Evolutionary conservation across 2,113 vertebrate species (phyloP), one percentile per base, ranked within the genome.

Genomic region (Catharus minimus): DNA sequence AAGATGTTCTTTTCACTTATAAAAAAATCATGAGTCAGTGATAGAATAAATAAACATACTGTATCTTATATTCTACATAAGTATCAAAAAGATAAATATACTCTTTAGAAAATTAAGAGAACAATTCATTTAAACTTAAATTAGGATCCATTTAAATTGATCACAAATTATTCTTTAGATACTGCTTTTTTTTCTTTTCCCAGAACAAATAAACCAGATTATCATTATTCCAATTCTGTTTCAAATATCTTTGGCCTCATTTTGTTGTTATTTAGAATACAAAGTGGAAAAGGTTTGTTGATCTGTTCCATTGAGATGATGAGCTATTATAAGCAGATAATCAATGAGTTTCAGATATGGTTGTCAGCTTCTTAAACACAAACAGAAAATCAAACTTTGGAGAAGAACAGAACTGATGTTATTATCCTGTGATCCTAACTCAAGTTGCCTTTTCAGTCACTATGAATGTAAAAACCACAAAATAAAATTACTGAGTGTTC

Each of bases 291-390:
- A 92, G 3, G 44, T 71, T 72, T 78, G 52, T 81, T 71, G 65
- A 68, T 85, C 11, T 68, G 10, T 75, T 94, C 61, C 5, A 2
- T 68, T 7, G 4, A 82, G 53, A 86, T 1, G 8, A 81, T 46
- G 44, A 86, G 24, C 22, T 67, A 52, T 66, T 86, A 92, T 36
- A 86, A 64, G 30, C n/a, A 91, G 72, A 46, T 83, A 80, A 94
- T 77, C 93, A 92, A 60, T 88, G 72, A 82, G n/a, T 38, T 90
- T 91, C 88, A 92, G 79, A 81, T 73, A 71, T 27, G 36, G 64
- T 22, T 82, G 47, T 77, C 75, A 89, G 24, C 39, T 83, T 71
- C 68, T 67, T 57, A 78, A 88, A 74, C 13, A 86, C 8, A 64
- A 77, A 75, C 26, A 83, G 49, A 86, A 95, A 77, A 83, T 81